Evolutionary conservation across 2,888 invertebrate genomes (phyloP).

Genomic region (Synanthedon vespiformis): DNA sequence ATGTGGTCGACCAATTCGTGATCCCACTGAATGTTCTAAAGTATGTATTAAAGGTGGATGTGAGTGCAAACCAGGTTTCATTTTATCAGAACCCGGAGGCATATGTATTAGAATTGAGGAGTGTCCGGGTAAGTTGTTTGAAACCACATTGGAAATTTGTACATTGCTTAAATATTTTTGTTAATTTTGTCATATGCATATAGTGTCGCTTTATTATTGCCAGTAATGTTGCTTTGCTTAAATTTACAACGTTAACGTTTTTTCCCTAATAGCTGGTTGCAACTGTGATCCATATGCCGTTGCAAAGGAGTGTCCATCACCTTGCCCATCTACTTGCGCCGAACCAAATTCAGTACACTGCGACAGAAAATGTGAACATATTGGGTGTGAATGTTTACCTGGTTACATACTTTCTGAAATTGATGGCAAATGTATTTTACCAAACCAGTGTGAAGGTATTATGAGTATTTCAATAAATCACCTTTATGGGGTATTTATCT

Average conservation of each 20-base stretch:
- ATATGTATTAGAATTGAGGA: slow-evolving; percentile 21
- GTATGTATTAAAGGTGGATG: slow-evolving; percentile 15
- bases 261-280: neutral
- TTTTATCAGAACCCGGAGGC: slow-evolving; percentile 15
- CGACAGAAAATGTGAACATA: neutral
- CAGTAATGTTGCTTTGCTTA: neutral
- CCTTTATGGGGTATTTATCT: neutral
- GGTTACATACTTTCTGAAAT: neutral
- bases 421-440: slow-evolving; percentile 1
- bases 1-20: slow-evolving; percentile 2
- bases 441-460: neutral
- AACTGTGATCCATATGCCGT: slow-evolving; percentile 2
- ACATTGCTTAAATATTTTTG: no score
- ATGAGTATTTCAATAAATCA: neutral
- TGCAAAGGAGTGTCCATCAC: neutral
- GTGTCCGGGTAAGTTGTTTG: slow-evolving; percentile 14
- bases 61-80: slow-evolving; percentile 22
- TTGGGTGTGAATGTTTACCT: neutral
- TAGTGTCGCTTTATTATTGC: no score
- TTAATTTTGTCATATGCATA: no score
- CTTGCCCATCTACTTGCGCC: slow-evolving; percentile 1
- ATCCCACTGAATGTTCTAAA: slow-evolving; percentile 1
- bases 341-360: neutral
- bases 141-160: no score
- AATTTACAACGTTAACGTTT: neutral